These are phyloP conservation scores for Coleophora flavipennella DNA, from an alignment of 2,888 invertebrate species.

Conservation along the genomic window DNA sequence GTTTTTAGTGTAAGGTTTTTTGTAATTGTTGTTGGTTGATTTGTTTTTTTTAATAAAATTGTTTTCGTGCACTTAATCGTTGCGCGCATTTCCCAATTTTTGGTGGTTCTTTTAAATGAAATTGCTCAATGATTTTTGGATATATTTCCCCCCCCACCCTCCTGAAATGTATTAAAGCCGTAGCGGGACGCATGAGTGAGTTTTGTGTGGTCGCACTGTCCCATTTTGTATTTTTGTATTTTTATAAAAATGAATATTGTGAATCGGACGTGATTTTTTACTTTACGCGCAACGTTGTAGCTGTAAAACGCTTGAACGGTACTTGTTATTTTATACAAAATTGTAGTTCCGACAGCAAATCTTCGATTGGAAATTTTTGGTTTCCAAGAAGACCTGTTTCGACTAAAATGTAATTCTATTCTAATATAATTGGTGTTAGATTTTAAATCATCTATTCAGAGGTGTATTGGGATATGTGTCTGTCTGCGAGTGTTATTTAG, in stretches of 20 bases:
- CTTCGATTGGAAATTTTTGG: slow-evolving; percentile 21
- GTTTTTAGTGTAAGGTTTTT: slow-evolving; percentile 12
- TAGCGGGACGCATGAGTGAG: slow-evolving; percentile 52
- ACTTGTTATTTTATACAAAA: slow-evolving; percentile 18
- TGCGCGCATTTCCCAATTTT: slow-evolving; percentile 39
- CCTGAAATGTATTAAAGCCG: slow-evolving; percentile 32
- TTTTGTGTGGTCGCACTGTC: slow-evolving; percentile 63
- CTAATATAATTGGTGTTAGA: slow-evolving; percentile 57
- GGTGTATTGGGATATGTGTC: slow-evolving; percentile 66
- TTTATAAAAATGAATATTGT: slow-evolving; percentile 67
- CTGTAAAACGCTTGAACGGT: slow-evolving; percentile 33
- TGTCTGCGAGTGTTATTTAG: slow-evolving; percentile 38
- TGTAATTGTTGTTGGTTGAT: slow-evolving; percentile 5
- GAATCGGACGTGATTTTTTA: slow-evolving; percentile 64
- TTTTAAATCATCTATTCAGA: slow-evolving; percentile 35
- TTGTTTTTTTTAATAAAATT: slow-evolving; percentile 17
- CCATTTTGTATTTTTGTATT: slow-evolving; percentile 73
- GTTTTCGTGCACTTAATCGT: slow-evolving; percentile 18
- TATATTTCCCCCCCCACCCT: slow-evolving; percentile 52
- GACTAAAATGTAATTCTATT: slow-evolving; percentile 32
- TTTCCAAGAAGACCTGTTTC: slow-evolving; percentile 31
- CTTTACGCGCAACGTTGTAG: slow-evolving; percentile 60
- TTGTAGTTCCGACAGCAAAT: slow-evolving; percentile 22
- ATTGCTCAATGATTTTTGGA: slow-evolving; percentile 62
- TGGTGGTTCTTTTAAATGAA: slow-evolving; percentile 47